Evolutionary conservation across 2,797 vertebrate species (phyloP).

Genomic region (Esox masquinongy): DNA sequence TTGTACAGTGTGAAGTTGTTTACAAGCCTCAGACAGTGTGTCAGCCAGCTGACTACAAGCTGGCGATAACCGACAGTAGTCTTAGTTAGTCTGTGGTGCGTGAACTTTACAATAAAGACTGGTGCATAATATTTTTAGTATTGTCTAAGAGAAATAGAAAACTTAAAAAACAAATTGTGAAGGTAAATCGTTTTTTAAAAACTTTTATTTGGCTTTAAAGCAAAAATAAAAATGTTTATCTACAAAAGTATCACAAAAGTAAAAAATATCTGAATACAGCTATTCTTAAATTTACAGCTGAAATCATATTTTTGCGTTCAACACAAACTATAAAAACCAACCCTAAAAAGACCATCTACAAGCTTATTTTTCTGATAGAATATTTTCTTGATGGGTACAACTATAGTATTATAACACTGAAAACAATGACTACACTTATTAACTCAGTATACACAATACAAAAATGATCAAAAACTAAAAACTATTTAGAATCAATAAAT

Average conservation of each 20-base stretch:
- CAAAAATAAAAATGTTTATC: constrained; percentile 13
- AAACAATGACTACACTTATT: not conserved
- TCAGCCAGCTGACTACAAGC: no score
- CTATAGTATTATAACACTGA: constrained; percentile 16
- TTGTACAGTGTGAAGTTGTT: not conserved
- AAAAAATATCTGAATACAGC: constrained; percentile 16
- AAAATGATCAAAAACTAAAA: constrained; percentile 21
- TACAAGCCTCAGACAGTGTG: not conserved
- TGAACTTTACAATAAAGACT: no score
- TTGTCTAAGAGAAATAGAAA: no score
- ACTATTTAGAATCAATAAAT: not conserved
- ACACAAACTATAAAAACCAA: not conserved
- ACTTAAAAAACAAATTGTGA: no score
- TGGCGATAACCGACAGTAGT: not conserved
- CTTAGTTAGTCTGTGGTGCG: not conserved
- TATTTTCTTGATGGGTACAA: not conserved
- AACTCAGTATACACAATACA: not conserved
- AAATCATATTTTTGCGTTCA: not conserved
- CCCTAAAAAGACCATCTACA: not conserved
- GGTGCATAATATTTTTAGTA: no score
- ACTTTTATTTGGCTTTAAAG: not conserved
- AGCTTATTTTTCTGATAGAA: not conserved
- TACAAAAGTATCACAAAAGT: constrained; percentile 4
- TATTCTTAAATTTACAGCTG: not conserved
- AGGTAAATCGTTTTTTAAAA: not conserved